Evolutionary conservation across 1,140 invertebrate genomes (phyloP), one percentile per base, ranked within the genome.

Genomic region (Drosophila kepulauana): DNA sequence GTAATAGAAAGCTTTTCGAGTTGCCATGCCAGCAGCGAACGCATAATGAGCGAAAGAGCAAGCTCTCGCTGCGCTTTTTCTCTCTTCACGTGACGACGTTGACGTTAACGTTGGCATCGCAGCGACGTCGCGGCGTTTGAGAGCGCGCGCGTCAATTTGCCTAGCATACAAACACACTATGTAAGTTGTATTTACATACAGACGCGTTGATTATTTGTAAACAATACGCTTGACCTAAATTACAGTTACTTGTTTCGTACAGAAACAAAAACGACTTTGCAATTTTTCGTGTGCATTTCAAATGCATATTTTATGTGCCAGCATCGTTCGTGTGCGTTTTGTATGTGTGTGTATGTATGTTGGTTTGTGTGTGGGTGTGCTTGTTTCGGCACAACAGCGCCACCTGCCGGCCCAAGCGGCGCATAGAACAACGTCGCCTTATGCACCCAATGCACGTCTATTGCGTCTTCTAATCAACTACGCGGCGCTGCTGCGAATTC

Each of bases 141-240:
- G 81, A 78, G 62, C 43, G 45, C 38, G 45, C 38, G 52, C 64
- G 49, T 38, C 46, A 64, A 58, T 75, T 56, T 64, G 45, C 20
- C 20, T 10, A 56, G 35, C 52, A 46, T 57, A 54, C 54, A 51
- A 46, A 56, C 51, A 61, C 57, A 54, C 28, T 81, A 41, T 62
- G 64, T 46, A 43, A 28, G 59, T 49, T 13, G 20, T 58, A 16
- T 67, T 61, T 62, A 33, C 48, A 61, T 43, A 49, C 48, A 64
- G 62, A 71, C 25, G 65, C 75, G 70, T 88, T 91, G 78, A 91
- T 86, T 88, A 89, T 91, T 92, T 92, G 91, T 92, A 92, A 92
- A 92, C 91, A 92, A 92, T 92, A 92, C 87, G 91, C 91, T 92
- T 92, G 91, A 92, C 91, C 91, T 92, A 91, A 92, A 92, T 92